These are phyloP conservation scores for Contarinia nasturtii DNA, from an alignment of 1,140 invertebrate genomes.

Conservation along the genomic window DNA sequence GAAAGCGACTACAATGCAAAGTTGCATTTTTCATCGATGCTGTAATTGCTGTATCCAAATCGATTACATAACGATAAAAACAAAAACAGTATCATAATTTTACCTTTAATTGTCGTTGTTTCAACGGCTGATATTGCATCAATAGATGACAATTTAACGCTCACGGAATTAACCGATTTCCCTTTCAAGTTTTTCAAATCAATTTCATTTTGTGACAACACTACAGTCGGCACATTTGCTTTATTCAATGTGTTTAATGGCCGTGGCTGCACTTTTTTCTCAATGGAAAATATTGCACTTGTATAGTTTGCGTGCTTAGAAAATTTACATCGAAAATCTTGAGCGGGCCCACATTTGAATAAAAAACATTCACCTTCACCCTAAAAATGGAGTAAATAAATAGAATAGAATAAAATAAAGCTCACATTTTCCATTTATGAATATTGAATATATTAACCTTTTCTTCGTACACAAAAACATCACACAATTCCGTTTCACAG, in stretches of 20 bases:
- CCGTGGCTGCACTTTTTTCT: slow-evolving; percentile 5
- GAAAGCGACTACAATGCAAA: slow-evolving; percentile 49
- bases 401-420: background rate
- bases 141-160: too few relatives aligned
- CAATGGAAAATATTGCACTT: slow-evolving; percentile 53
- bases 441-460: slow-evolving; percentile 37
- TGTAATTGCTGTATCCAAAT: background rate
- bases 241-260: slow-evolving; percentile 9
- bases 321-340: slow-evolving; percentile 85
- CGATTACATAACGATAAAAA: background rate
- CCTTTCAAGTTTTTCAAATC: slow-evolving; percentile 41
- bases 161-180: slow-evolving; percentile 1
- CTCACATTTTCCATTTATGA: background rate
- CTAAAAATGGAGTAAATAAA: slow-evolving; percentile 24
- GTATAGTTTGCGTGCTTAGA: slow-evolving; percentile 74
- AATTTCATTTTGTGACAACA: slow-evolving; percentile 56
- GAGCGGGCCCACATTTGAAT: slow-evolving; percentile 73
- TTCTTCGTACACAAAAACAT: slow-evolving; percentile 83
- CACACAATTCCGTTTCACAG: slow-evolving; percentile 68
- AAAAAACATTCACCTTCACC: slow-evolving; percentile 75
- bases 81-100: background rate
- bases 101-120: background rate
- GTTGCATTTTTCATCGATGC: background rate
- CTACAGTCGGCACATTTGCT: slow-evolving; percentile 33
- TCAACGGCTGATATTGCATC: background rate